Conservation (phyloP, 2,888 invertebrate species). For the Parnassius mnemosyne region DNA sequence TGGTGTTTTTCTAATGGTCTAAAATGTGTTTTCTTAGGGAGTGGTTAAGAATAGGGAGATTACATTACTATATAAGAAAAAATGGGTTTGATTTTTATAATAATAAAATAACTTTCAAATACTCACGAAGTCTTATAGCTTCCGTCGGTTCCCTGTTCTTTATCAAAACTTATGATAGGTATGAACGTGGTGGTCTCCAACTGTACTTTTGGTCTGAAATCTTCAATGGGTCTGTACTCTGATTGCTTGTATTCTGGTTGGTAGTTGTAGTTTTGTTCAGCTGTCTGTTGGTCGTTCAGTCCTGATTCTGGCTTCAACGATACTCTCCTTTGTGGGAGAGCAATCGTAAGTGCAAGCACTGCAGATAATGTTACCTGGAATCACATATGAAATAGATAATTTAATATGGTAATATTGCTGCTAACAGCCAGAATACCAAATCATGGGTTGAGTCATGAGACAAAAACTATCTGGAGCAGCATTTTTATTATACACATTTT, state of each 20-base stretch:
- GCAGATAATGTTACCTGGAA: conserved; percentile 67
- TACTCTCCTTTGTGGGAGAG: conserved; percentile 70
- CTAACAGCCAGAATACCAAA: no score
- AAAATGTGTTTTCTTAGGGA: no score
- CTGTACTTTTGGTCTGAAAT: conserved; percentile 69
- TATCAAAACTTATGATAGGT: conserved; percentile 90
- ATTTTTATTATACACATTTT: no score
- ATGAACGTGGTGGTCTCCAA: conserved; percentile 86
- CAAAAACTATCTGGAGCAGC: no score
- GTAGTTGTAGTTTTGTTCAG: conserved; percentile 66
- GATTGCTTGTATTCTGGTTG: conserved; percentile 52
- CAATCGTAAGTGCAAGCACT: conserved; percentile 61
- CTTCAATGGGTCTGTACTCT: conserved; percentile 65
- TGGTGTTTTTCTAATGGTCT: no score
- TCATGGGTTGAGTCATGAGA: no score
- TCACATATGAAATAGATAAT: background rate
- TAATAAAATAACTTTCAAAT: conserved; percentile 1
- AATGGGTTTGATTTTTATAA: background rate
- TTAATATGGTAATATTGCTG: no score
- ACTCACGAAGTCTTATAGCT: conserved; percentile 90
- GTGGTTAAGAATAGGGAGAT: no score
- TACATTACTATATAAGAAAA: no score
- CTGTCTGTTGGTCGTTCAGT: conserved; percentile 57
- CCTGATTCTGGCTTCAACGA: conserved; percentile 53
- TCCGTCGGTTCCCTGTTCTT: conserved; percentile 90